Evolutionary conservation across 2,888 invertebrate species (phyloP).

Genomic region (Eupithecia abbreviata): DNA sequence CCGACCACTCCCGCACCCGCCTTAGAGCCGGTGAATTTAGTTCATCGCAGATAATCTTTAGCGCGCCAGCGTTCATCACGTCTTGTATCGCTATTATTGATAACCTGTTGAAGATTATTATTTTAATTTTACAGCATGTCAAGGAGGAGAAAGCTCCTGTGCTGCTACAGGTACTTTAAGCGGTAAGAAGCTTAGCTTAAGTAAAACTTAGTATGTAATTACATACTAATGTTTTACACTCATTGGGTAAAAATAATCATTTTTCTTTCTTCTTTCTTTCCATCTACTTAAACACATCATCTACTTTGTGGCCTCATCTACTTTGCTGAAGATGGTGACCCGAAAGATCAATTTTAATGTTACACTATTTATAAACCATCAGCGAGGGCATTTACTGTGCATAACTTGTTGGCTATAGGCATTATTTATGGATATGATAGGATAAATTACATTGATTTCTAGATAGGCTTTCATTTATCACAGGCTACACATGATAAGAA

Average conservation of each 20-base stretch:
- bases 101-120: slow-evolving; percentile 76
- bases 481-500: not conserved
- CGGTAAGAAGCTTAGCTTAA: too few relatives aligned
- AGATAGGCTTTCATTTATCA: slow-evolving; percentile 14
- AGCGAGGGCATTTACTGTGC: not conserved
- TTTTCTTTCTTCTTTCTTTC: too few relatives aligned
- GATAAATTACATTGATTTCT: slow-evolving; percentile 18
- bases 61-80: slow-evolving; percentile 85
- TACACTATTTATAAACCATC: not conserved
- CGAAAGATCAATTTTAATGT: not conserved
- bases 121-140: slow-evolving; percentile 39
- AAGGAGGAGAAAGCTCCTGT: not conserved
- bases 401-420: not conserved
- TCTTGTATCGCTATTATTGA: slow-evolving; percentile 90
- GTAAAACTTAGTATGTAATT: too few relatives aligned
- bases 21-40: slow-evolving; percentile 86
- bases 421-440: slow-evolving; percentile 5
- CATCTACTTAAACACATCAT: too few relatives aligned
- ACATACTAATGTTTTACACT: too few relatives aligned
- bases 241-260: too few relatives aligned
- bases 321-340: too few relatives aligned
- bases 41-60: slow-evolving; percentile 88
- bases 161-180: not conserved
- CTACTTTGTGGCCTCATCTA: too few relatives aligned
- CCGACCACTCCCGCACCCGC: slow-evolving; percentile 86